Percentiles rank a stretch among this genome's conserved stretches.
Conservation (phyloP, 2,113 vertebrate genomes). For the sheep (Ovis aries) region DNA sequence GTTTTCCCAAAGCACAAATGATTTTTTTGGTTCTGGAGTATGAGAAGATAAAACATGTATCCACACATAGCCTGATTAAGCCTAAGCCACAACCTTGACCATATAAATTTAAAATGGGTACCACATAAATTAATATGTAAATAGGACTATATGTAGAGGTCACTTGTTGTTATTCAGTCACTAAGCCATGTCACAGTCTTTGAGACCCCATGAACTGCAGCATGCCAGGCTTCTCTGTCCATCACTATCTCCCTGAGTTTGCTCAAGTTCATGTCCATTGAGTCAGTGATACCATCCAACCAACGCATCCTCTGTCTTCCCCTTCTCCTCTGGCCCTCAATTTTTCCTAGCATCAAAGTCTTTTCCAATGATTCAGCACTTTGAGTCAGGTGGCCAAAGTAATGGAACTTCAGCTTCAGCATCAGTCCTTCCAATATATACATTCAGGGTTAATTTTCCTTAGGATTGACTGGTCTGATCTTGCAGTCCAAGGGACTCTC, state of each 20-base stretch:
- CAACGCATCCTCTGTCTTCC: background rate
- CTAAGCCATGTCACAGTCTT: background rate
- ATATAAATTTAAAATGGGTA: background rate
- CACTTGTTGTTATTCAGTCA: background rate
- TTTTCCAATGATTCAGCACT: background rate
- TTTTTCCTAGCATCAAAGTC: background rate
- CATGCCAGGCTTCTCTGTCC: background rate
- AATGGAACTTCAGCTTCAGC: background rate
- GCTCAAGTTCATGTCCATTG: background rate
- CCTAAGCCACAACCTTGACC: background rate
- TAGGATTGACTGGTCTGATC: background rate
- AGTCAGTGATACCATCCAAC: background rate
- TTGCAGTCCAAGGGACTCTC: background rate
- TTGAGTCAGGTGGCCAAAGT: background rate
- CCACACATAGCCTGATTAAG: background rate
- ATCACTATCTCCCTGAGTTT: background rate
- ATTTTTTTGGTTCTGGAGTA: background rate
- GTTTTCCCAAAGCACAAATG: background rate
- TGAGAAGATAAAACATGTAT: background rate
- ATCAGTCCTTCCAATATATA: background rate
- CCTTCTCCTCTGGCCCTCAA: background rate
- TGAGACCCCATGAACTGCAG: background rate
- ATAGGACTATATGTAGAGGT: background rate
- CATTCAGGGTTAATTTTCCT: background rate
- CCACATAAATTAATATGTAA: background rate